Evolutionary conservation across 2,888 invertebrate genomes (phyloP).

Genomic region (Blera fallax): DNA sequence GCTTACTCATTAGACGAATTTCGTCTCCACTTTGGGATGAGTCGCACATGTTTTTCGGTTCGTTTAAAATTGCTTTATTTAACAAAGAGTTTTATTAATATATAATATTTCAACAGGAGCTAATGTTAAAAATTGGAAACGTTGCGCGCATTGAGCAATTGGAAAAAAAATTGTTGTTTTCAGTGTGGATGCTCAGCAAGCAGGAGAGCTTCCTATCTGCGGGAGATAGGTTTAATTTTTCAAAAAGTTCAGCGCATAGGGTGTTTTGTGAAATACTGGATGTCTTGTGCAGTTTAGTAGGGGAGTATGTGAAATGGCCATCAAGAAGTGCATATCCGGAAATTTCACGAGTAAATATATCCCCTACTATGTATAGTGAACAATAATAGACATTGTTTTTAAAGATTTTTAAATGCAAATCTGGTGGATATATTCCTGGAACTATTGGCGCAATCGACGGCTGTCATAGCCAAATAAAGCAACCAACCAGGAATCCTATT

Average conservation of each 20-base stretch:
- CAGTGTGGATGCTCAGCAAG: neutral
- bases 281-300: too few relatives aligned
- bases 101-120: neutral
- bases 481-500: neutral
- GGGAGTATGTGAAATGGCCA: neutral
- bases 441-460: neutral
- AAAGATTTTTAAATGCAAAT: too few relatives aligned
- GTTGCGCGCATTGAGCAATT: neutral
- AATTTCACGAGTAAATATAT: neutral
- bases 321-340: neutral
- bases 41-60: neutral
- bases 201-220: neutral
- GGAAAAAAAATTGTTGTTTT: neutral
- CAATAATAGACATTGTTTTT: too few relatives aligned
- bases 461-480: neutral
- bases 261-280: too few relatives aligned
- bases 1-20: too few relatives aligned
- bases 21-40: too few relatives aligned
- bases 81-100: neutral
- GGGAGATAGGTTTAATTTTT: neutral
- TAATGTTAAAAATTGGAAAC: neutral
- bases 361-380: neutral
- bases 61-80: neutral
- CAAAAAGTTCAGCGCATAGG: too few relatives aligned
- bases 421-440: too few relatives aligned